Evolutionary conservation across 2,888 invertebrate genomes (phyloP).

Genomic region (Petrolisthes cinctipes): DNA sequence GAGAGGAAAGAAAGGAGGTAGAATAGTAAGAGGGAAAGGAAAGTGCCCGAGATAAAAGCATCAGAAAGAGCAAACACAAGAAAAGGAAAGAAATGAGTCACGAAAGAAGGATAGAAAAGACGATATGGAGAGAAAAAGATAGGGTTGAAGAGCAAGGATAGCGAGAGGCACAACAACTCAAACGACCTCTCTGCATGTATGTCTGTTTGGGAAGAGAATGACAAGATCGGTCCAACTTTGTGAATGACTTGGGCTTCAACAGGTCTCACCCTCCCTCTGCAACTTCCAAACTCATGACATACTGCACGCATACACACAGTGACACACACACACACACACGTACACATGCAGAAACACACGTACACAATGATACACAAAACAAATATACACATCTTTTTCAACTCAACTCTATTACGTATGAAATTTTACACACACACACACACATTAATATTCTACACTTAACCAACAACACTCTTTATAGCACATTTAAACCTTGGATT

Average conservation of each 20-base stretch:
- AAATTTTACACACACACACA: too few relatives aligned
- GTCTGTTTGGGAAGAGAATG: too few relatives aligned
- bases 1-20: neutral
- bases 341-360: too few relatives aligned
- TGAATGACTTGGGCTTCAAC: too few relatives aligned
- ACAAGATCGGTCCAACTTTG: too few relatives aligned
- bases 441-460: too few relatives aligned
- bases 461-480: too few relatives aligned
- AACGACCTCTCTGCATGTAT: too few relatives aligned
- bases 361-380: too few relatives aligned
- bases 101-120: neutral
- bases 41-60: neutral
- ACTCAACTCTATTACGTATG: too few relatives aligned
- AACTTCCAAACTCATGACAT: neutral
- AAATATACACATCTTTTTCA: too few relatives aligned
- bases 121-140: neutral
- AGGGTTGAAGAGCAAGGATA: neutral
- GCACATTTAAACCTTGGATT: neutral
- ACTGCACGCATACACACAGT: neutral
- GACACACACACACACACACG: neutral
- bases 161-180: too few relatives aligned
- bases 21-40: neutral
- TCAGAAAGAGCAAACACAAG: neutral
- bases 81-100: neutral
- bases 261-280: neutral